Conservation (phyloP, 1,140 invertebrate species). For the Latrodectus geometricus region DNA sequence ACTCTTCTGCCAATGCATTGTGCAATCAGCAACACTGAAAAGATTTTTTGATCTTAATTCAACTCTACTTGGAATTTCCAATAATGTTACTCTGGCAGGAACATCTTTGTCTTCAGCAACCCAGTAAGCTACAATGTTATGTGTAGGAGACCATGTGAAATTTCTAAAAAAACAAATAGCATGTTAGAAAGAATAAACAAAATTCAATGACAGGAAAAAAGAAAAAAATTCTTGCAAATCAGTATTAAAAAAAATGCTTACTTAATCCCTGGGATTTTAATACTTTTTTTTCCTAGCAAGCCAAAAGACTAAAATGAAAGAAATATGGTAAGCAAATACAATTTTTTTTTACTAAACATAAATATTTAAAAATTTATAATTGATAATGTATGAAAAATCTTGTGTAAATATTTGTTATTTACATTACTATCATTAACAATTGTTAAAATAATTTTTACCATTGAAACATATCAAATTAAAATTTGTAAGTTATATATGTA, state of each 20-base stretch:
- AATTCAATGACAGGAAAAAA: not conserved
- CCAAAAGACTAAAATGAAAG: conserved; percentile 80
- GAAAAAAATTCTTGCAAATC: not conserved
- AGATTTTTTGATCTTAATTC: conserved; percentile 97
- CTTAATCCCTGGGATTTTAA: conserved; percentile 89
- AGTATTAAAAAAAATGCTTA: conserved; percentile 63
- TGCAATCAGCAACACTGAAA: conserved; percentile 98
- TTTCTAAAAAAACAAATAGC: conserved; percentile 74
- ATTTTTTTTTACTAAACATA: too few relatives aligned
- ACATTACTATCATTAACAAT: too few relatives aligned
- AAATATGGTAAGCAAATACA: conserved; percentile 12
- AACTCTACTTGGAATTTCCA: conserved; percentile 76
- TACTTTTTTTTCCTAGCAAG: conserved; percentile 92
- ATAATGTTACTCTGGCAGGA: conserved; percentile 72
- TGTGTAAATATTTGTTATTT: too few relatives aligned
- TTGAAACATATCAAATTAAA: too few relatives aligned
- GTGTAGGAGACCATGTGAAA: conserved; percentile 98
- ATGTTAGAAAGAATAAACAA: not conserved
- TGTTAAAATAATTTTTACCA: too few relatives aligned
- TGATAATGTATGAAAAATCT: too few relatives aligned
- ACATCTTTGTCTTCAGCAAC: conserved; percentile 95
- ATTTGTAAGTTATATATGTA: too few relatives aligned
- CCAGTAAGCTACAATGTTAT: conserved; percentile 97
- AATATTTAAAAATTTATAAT: too few relatives aligned
- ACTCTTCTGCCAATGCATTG: conserved; percentile 99